Base-by-base conservation (phyloP, 2,888 invertebrate genomes). In the Erebia ligea region DNA sequence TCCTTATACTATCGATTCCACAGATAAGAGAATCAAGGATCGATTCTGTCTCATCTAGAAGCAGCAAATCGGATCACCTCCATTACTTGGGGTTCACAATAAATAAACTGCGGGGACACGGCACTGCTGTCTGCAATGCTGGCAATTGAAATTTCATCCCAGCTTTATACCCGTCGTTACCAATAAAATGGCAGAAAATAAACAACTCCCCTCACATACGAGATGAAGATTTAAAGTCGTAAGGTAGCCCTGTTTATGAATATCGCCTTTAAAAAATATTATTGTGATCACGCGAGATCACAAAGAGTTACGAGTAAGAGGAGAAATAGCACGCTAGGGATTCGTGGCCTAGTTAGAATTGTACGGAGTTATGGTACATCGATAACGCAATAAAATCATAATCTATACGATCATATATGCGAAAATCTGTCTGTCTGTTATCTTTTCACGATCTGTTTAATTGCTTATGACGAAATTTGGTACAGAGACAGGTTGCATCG, bases 91-190 rank as follows among this genome's bases (percentile, higher is more conserved):
- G 84, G 81, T 84, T 85, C 80, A 88, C 90, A 89, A 92, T 92
- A 93, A 93, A 92, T 92, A 93, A 88, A 91, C 86, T 85, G 81
- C 76, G 80, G 86, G 84, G 88, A 90, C 88, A 87, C 80, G 80
- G 81, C 84, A 78, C 84, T 81, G 82, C 91, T 91, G 92, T 91
- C 92, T 89, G 85, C 86, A 81, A 84, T 81, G 79, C 82, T 86
- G 88, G 87, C 92, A 92, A 93, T 92, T 91, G 92, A 91, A 92
- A 90, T 92, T 90, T 87, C 86, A 92, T 92, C 91, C 91, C 84
- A 79, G 90, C 85, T 93, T 92, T 92, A 93, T 88, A 82, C 76
- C 82, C 86, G 86, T 85, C 81, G 83, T 80, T 79, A 79, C 84
- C 90, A 88, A 90, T 91, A 91, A 92, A 90, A 84, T 87, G 77